Percentiles rank a stretch among this genome's conserved stretches.
Evolutionary conservation across 2,113 vertebrate species (phyloP).

Genomic region (Aegithalos caudatus): DNA sequence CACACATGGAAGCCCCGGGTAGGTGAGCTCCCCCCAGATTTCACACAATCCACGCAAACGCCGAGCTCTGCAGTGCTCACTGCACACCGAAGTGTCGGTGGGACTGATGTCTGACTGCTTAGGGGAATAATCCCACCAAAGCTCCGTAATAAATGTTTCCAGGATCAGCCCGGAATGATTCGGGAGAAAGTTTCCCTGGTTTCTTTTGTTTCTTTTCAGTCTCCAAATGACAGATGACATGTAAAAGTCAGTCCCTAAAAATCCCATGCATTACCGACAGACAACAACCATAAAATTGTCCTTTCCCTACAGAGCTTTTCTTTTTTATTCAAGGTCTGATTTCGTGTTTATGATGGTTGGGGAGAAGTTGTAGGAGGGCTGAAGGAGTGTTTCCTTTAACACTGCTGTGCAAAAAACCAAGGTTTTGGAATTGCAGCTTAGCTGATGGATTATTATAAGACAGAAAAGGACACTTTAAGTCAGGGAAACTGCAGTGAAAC

Average conservation of each 20-base stretch:
- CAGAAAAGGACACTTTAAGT: not conserved
- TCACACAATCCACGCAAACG: not conserved
- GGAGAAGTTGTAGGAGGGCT: not conserved
- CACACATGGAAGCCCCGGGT: not conserved
- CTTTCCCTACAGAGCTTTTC: not conserved
- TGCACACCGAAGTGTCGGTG: not conserved
- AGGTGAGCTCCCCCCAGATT: not conserved
- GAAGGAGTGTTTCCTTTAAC: not conserved
- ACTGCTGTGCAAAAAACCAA: not conserved
- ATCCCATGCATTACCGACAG: not conserved
- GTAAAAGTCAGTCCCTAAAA: not conserved
- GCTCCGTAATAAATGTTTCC: not conserved
- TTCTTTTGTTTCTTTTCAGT: slow-evolving; percentile 20
- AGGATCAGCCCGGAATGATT: not conserved
- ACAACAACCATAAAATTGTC: not conserved
- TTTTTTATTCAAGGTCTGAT: not conserved
- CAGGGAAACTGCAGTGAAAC: not conserved
- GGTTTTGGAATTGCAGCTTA: not conserved
- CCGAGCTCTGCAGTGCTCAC: not conserved
- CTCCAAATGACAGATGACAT: not conserved
- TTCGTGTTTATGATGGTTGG: not conserved
- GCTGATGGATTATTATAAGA: not conserved
- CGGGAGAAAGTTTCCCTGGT: slow-evolving; percentile 24
- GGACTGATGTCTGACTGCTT: not conserved
- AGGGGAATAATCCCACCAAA: slow-evolving; percentile 22